These are phyloP conservation scores for Rhinoderma darwinii DNA, from an alignment of 2,113 vertebrate species.

Conservation along the genomic window DNA sequence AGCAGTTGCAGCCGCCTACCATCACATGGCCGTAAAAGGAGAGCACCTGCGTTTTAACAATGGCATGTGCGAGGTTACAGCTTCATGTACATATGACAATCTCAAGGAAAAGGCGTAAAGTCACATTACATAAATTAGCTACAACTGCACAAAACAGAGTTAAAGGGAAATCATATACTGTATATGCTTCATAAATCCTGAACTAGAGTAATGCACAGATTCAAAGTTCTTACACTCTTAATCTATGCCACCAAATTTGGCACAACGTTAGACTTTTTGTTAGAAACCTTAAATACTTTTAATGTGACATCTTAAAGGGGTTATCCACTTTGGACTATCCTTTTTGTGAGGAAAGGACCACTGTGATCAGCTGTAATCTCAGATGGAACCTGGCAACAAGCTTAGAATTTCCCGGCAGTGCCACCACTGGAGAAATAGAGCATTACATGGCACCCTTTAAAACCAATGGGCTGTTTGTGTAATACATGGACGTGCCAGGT, in stretches of 20 bases:
- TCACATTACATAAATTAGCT: not conserved
- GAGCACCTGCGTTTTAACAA: not conserved
- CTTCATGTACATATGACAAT: not conserved
- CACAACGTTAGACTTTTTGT: too few relatives aligned
- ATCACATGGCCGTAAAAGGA: constrained; percentile 8
- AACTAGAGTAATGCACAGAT: not conserved
- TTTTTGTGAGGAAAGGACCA: too few relatives aligned
- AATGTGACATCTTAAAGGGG: too few relatives aligned
- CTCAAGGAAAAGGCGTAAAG: not conserved
- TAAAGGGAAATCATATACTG: not conserved
- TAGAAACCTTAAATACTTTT: too few relatives aligned
- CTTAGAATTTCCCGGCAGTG: not conserved
- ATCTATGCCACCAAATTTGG: too few relatives aligned
- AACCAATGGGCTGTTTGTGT: not conserved
- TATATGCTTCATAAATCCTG: not conserved
- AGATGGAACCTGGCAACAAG: too few relatives aligned
- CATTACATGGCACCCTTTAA: too few relatives aligned
- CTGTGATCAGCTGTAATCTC: too few relatives aligned
- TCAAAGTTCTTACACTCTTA: too few relatives aligned
- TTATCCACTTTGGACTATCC: too few relatives aligned
- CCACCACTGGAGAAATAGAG: not conserved
- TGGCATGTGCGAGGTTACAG: not conserved
- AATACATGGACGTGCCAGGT: too few relatives aligned
- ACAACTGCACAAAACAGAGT: not conserved
- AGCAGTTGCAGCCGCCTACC: not conserved